Evolutionary conservation across 2,113 vertebrate species (phyloP).

Genomic region (Pterophyllum scalare): DNA sequence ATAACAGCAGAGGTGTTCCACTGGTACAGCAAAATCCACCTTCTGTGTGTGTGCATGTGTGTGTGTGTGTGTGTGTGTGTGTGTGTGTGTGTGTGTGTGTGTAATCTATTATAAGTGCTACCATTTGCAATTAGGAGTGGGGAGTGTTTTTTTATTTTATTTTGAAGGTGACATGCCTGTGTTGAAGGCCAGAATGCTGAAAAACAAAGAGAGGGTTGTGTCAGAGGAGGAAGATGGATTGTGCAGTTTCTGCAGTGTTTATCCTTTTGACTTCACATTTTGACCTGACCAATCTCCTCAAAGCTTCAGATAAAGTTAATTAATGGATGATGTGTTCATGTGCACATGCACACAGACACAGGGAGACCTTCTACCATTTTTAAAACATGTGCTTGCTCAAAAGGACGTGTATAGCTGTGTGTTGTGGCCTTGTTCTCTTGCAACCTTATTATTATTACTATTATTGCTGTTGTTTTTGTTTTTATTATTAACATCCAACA

Average conservation of each 20-base stretch:
- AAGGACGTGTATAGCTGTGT: not conserved
- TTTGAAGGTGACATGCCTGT: conserved; percentile 31
- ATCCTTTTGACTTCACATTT: conserved; percentile 35
- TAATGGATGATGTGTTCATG: conserved; percentile 15
- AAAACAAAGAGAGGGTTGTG: not conserved
- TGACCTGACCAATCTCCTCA: conserved; percentile 70
- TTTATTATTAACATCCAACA: not conserved
- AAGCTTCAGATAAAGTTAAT: conserved; percentile 71
- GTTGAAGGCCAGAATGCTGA: not conserved
- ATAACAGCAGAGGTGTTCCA: not conserved
- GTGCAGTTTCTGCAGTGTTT: conserved; percentile 22
- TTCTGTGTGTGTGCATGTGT: not conserved
- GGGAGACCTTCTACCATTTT: conserved; percentile 40
- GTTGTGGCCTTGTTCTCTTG: not conserved
- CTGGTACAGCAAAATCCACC: not conserved
- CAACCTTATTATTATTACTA: not conserved
- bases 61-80: not conserved
- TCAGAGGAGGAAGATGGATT: conserved; percentile 11
- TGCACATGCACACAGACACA: not conserved
- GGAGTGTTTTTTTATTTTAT: not conserved
- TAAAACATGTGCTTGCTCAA: conserved; percentile 25
- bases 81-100: not conserved
- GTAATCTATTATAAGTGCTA: conserved; percentile 16
- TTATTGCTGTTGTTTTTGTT: no score
- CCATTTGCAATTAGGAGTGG: not conserved